Evolutionary conservation across 2,113 vertebrate species (phyloP), one percentile per base, ranked within the genome.

Genomic region (Coptodon bakossiorum): DNA sequence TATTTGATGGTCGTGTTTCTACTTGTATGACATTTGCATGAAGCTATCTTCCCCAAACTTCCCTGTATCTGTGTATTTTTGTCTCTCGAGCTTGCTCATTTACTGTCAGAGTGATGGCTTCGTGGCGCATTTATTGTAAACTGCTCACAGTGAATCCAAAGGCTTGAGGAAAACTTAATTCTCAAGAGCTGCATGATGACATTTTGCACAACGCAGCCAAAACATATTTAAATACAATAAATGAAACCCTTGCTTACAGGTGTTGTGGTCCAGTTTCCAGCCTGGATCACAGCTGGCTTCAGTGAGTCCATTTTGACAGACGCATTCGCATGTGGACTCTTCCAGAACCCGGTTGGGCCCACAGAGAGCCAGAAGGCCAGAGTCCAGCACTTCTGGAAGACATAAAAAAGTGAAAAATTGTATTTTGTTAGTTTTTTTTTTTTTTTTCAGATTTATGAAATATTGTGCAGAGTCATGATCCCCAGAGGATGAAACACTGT

Each of bases 271-370:
- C 88, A 96, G 95, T 81, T 95, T 94, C 96, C 95, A 95, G 73
- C 96, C 95, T 4, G 90, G 92, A 59, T 94, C 95, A 29, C 96
- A 96, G 95, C 95, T 96, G 92, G 82, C 88, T 79, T 96, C 92
- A 0, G 96, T 96, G 83, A 96, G 94, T 61, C 96, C 96, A 17
- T 96, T 96, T 36, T 92, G 94, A 85, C 96, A 96, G 61, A 95
- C 84, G 1, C 96, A 96, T 52, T 96, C 94, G 5, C 96, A 96
- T 57, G 93, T 94, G 34, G 92, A 89, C 68, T 96, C 92, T 11
- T 96, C 94, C 90, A 96, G 80, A 82, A 94, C 92, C 82, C 94
- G 94, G 89, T 95, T 96, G 63, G 96, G 95, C 29, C 96, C 96
- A 5, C 96, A 96, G 34, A 96, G 94, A 68, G 94, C 95, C 83